A percentile compares a stretch with the other conserved stretches of the same genome.
phyloP scores from a whole-genome alignment of 2,797 vertebrate genomes.

The Acrossocheilus wenchowensis region DNA sequence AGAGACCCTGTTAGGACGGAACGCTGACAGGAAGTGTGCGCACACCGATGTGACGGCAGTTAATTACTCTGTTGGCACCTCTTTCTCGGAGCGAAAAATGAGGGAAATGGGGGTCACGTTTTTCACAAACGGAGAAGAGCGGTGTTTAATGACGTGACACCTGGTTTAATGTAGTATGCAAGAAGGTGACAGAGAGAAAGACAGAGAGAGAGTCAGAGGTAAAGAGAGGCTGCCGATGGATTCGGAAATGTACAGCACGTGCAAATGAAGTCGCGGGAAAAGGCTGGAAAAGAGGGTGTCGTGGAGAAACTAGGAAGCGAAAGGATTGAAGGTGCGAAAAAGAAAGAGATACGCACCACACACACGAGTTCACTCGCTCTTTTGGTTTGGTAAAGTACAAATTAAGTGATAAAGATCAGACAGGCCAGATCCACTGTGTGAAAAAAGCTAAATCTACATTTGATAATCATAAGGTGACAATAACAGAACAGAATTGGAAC shows the following conservation, averaged over 20 bases:
- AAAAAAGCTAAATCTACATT: conserved; percentile 1
- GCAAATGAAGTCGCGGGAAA: conserved; percentile 44
- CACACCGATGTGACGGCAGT: conserved; percentile 62
- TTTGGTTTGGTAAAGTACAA: conserved; percentile 34
- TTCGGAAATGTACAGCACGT: conserved; percentile 42
- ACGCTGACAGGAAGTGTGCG: conserved; percentile 43
- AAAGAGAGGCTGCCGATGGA: conserved; percentile 27
- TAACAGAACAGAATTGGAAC: not conserved
- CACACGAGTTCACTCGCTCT: not conserved
- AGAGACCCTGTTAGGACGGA: conserved; percentile 55
- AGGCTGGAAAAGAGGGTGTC: conserved; percentile 39
- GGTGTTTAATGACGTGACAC: conserved; percentile 68
- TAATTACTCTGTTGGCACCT: conserved; percentile 70
- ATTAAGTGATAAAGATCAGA: conserved; percentile 37
- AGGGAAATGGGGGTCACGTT: conserved; percentile 67
- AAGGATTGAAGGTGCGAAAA: conserved; percentile 15
- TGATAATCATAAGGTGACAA: not conserved
- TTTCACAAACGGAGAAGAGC: conserved; percentile 62
- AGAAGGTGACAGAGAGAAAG: conserved; percentile 61
- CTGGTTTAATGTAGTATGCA: conserved; percentile 66
- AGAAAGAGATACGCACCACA: not conserved
- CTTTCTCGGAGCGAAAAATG: conserved; percentile 66
- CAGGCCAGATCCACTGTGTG: conserved; percentile 12
- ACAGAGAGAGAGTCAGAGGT: conserved; percentile 36
- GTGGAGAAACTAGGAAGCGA: conserved; percentile 2